Evolutionary conservation across 2,113 vertebrate genomes (phyloP), one percentile per base, ranked within the genome.

Genomic region (Macroglossus sobrinus): DNA sequence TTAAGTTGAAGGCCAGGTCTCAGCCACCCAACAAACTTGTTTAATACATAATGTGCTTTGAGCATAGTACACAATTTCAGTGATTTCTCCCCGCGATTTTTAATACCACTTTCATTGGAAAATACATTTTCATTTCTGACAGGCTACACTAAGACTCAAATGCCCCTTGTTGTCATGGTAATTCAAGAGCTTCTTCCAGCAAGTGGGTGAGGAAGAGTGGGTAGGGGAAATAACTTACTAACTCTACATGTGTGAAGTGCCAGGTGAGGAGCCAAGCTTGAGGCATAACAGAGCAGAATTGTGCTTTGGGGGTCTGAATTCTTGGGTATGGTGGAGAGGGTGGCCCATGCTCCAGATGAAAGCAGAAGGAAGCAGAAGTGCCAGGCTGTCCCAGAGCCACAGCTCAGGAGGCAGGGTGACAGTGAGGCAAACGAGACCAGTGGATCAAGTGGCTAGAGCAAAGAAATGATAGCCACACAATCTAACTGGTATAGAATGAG

Each of bases 61-160:
- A 61, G 11, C 66, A 53, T 7, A 84, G 53, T 47, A 53, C 18
- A n/a, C 18, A n/a, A n/a, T 94, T 78, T 87, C 35, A 69, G 53
- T 45, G 63, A 63, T 68, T 82, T 61, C 57, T 64, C 50, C 50
- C 69, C 4, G 3, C 35, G 33, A 69, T 68, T 35, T 28, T 89
- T 26, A 89, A 90, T 14, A 40, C 47, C 16, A 10, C 24, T 63
- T 78, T 90, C 40, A 63, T 6, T 61, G n/a, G 57, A 88, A 95
- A 94, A 81, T 13, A 5, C 57, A 59, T 30, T 91, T 50, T 30
- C 35, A 94, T 84, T 97, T 66, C 63, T 19, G 24, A 26, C 18
- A 22, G 33, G 35, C 1, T 63, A 57, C 38, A 9, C 47, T n/a
- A 22, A 50, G 15, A 79, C 55, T 69, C 55, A 47, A 55, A 59